These are phyloP conservation scores for Habroteleia sp. DNA, from an alignment of 2,888 invertebrate species.

Conservation along the genomic window DNA sequence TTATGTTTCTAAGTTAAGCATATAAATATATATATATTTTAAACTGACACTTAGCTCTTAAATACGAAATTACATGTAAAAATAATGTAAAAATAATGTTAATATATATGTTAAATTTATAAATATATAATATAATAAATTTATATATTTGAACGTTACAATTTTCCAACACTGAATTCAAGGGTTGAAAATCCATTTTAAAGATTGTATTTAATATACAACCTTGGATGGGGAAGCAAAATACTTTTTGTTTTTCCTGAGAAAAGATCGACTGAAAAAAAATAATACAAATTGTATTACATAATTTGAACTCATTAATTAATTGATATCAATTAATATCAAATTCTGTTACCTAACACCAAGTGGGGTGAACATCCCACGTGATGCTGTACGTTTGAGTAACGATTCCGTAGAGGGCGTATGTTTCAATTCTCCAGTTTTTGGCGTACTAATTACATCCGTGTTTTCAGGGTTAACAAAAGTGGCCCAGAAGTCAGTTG, in stretches of 20 bases:
- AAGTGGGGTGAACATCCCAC: conserved; percentile 77
- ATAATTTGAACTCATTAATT: too few species aligned
- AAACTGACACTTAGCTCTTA: conserved; percentile 16
- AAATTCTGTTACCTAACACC: conserved; percentile 71
- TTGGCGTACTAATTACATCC: conserved; percentile 73
- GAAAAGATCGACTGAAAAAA: conserved; percentile 74
- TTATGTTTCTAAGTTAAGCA: too few species aligned
- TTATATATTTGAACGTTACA: conserved; percentile 13
- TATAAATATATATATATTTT: conserved; percentile 25
- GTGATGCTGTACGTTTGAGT: conserved; percentile 77
- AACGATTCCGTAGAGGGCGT: conserved; percentile 79
- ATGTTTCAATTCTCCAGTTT: conserved; percentile 74
- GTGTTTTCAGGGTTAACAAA: conserved; percentile 83
- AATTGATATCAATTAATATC: conserved; percentile 4
- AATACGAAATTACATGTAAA: conserved; percentile 16
- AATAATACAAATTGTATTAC: too few species aligned
- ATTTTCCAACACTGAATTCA: background rate
- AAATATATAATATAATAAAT: conserved; percentile 33
- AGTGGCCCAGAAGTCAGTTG: conserved; percentile 89
- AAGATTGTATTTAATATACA: conserved; percentile 29
- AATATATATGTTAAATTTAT: conserved; percentile 31
- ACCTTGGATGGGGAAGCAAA: conserved; percentile 77
- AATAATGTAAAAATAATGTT: conserved; percentile 5
- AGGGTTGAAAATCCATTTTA: background rate
- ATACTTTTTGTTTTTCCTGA: conserved; percentile 77